Conservation (phyloP, 2,797 vertebrate genomes). For the Rhinophrynus dorsalis region DNA sequence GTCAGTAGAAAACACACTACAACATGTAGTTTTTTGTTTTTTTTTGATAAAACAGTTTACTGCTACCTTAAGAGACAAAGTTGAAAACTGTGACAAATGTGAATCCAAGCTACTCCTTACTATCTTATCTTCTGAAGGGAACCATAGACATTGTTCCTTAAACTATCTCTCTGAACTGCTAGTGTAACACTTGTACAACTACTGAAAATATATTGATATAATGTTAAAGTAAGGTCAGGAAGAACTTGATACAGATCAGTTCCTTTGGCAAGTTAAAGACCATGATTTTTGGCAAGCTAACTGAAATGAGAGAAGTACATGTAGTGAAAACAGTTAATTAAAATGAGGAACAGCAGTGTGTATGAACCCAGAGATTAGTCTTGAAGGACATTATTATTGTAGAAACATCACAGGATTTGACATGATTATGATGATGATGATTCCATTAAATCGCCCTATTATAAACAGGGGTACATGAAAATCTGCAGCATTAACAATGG, state of each 20-base stretch:
- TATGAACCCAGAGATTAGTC: background rate
- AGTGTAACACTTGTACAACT: background rate
- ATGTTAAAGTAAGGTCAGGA: slow-evolving; percentile 1
- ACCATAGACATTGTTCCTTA: background rate
- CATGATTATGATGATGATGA: too few species aligned
- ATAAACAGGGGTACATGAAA: too few species aligned
- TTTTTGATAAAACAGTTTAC: too few species aligned
- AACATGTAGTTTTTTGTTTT: too few species aligned
- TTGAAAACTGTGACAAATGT: too few species aligned
- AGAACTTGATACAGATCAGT: slow-evolving; percentile 13
- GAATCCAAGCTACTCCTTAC: background rate
- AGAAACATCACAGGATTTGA: background rate
- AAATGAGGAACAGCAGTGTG: background rate
- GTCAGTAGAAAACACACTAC: too few species aligned
- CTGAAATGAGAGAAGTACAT: slow-evolving; percentile 13
- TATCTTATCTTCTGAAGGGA: background rate
- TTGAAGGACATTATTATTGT: background rate
- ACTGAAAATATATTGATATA: slow-evolving; percentile 17
- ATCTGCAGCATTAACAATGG: too few species aligned
- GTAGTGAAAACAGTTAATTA: slow-evolving; percentile 3
- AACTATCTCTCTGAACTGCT: background rate
- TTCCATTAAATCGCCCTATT: too few species aligned
- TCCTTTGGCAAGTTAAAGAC: background rate
- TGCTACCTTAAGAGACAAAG: too few species aligned
- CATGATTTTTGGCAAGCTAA: slow-evolving; percentile 8